Evolutionary conservation across 2,797 vertebrate species (phyloP).

Genomic region (Phoebastria nigripes): DNA sequence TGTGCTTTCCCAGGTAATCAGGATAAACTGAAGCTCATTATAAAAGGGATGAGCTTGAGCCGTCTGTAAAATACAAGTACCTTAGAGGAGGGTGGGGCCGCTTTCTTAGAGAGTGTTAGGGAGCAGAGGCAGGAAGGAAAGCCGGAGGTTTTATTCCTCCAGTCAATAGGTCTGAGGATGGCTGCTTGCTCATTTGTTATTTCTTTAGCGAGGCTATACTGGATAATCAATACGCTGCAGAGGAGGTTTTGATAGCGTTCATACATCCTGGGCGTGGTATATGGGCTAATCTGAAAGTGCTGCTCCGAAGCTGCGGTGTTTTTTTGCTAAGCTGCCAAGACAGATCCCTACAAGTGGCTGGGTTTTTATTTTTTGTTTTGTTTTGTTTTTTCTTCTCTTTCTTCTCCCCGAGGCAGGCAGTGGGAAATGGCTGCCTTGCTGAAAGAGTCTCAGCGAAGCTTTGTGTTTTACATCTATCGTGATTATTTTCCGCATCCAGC

Average conservation of each 20-base stretch:
- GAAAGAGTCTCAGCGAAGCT: background rate
- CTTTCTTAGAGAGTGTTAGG: background rate
- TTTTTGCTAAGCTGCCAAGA: background rate
- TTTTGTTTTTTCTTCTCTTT: too few species aligned
- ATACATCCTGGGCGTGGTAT: background rate
- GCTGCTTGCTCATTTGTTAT: background rate
- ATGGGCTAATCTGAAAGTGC: background rate
- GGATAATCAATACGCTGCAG: background rate
- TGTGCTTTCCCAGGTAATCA: conserved; percentile 53
- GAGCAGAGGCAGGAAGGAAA: background rate
- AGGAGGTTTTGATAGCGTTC: background rate
- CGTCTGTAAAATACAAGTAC: background rate
- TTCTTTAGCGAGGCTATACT: background rate
- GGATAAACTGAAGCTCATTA: conserved; percentile 40
- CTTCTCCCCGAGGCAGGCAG: background rate
- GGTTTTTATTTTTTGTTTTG: too few species aligned
- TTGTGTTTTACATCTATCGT: background rate
- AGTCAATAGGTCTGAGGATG: background rate
- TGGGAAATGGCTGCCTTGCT: conserved; percentile 22
- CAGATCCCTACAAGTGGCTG: background rate
- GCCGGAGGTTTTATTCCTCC: background rate
- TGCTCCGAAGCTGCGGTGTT: background rate
- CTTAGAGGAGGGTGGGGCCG: background rate
- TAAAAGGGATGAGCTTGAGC: conserved; percentile 16
- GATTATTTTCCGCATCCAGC: background rate